Evolutionary conservation across 1,140 invertebrate species (phyloP).

Genomic region (Drosophila paulistorum): DNA sequence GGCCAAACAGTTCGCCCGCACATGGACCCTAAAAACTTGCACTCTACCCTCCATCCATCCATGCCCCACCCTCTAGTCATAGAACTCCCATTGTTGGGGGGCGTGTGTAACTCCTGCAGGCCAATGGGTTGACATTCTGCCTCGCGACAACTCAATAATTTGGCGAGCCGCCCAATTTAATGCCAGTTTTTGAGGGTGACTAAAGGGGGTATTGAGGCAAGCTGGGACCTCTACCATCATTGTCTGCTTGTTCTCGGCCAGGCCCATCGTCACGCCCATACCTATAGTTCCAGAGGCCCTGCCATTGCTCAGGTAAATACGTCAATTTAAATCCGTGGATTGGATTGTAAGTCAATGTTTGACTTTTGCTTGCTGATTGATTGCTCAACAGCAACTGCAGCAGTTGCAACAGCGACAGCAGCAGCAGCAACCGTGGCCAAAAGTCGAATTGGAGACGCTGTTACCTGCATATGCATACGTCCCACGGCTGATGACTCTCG

Average conservation of each 20-base stretch:
- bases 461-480: conserved; percentile 73
- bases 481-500: conserved; percentile 73
- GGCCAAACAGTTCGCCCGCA: conserved; percentile 79
- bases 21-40: conserved; percentile 44
- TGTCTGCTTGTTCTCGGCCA: conserved; percentile 55
- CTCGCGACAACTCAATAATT: conserved; percentile 77
- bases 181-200: conserved; percentile 38
- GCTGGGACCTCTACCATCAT: conserved; percentile 46
- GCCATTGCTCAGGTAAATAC: conserved; percentile 74
- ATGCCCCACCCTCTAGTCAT: background rate
- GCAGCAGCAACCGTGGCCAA: conserved; percentile 28
- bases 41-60: conserved; percentile 13
- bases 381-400: conserved; percentile 80
- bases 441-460: conserved; percentile 39
- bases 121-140: conserved; percentile 47
- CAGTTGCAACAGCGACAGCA: conserved; percentile 30
- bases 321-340: conserved; percentile 82
- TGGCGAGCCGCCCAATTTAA: conserved; percentile 79
- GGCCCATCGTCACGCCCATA: conserved; percentile 1
- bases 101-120: conserved; percentile 38
- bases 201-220: conserved; percentile 15
- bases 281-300: conserved; percentile 9
- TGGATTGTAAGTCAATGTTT: conserved; percentile 83
- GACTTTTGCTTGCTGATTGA: conserved; percentile 83
- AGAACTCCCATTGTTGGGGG: conserved; percentile 5